A percentile compares a stretch with the other conserved stretches of the same genome.
phyloP scores from a whole-genome alignment of 2,888 invertebrate genomes.

The Vanessa cardui region DNA sequence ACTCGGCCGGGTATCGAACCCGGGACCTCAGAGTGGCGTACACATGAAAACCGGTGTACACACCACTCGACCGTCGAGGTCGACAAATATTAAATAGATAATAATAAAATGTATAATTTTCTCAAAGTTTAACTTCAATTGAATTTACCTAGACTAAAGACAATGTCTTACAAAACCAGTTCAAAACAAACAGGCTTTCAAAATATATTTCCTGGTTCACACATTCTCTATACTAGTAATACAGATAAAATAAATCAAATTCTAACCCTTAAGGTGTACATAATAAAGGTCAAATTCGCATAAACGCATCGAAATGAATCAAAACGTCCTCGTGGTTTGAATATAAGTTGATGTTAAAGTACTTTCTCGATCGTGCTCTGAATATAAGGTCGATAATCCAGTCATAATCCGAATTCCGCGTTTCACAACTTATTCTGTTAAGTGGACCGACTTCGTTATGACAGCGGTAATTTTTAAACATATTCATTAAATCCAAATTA shows the following conservation, averaged over 20 bases:
- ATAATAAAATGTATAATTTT: too few relatives aligned
- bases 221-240: neutral
- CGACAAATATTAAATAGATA: too few relatives aligned
- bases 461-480: neutral
- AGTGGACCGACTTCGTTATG: neutral
- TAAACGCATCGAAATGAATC: slow-evolving; percentile 13
- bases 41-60: too few relatives aligned
- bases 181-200: slow-evolving; percentile 11
- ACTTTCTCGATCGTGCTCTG: slow-evolving; percentile 39
- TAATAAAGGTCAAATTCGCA: slow-evolving; percentile 15
- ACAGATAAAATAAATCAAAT: neutral
- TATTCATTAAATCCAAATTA: neutral
- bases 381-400: slow-evolving; percentile 34
- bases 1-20: too few relatives aligned
- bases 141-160: neutral
- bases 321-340: slow-evolving; percentile 25
- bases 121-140: too few relatives aligned
- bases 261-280: slow-evolving; percentile 2
- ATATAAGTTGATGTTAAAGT: slow-evolving; percentile 30
- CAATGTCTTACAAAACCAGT: slow-evolving; percentile 6
- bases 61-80: too few relatives aligned
- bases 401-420: slow-evolving; percentile 21
- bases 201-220: slow-evolving; percentile 20
- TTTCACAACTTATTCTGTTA: slow-evolving; percentile 12
- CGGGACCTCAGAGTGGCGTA: too few relatives aligned